These are phyloP conservation scores for Stenchaetothrips biformis DNA, from an alignment of 2,888 invertebrate genomes.

Conservation along the genomic window DNA sequence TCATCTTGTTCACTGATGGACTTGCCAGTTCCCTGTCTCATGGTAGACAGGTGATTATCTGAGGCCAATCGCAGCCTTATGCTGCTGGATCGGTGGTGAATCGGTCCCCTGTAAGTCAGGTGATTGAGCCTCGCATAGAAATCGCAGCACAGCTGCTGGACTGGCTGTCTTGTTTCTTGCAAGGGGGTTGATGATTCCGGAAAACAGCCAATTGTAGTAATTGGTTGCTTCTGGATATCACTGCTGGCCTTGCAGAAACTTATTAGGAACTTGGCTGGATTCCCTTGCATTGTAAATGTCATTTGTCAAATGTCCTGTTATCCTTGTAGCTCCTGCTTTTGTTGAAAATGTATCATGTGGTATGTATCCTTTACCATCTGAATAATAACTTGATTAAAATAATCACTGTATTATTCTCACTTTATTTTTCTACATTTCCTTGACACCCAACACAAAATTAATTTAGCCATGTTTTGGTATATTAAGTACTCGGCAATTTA, in stretches of 20 bases:
- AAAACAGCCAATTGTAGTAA: not conserved
- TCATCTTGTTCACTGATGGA: not conserved
- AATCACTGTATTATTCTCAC: not conserved
- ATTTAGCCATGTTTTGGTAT: too few species aligned
- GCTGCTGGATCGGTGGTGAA: not conserved
- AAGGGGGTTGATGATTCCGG: not conserved
- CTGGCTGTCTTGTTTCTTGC: not conserved
- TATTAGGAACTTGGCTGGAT: not conserved
- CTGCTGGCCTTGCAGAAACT: not conserved
- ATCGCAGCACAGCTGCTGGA: constrained; percentile 12
- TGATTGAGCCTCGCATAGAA: constrained; percentile 9
- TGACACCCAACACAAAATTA: too few species aligned
- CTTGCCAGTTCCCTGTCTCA: not conserved
- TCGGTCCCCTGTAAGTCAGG: constrained; percentile 5
- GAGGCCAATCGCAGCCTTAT: constrained; percentile 16
- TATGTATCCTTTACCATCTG: not conserved
- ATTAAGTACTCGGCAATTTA: too few species aligned
- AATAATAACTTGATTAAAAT: not conserved
- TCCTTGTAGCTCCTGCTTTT: not conserved
- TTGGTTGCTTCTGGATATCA: not conserved
- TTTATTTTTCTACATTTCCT: not conserved
- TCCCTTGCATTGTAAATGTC: constrained; percentile 7
- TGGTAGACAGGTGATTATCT: constrained; percentile 9
- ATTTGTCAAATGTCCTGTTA: not conserved
- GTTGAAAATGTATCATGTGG: not conserved